Conservation (phyloP, 2,888 invertebrate species). For the Aricia artaxerxes region DNA sequence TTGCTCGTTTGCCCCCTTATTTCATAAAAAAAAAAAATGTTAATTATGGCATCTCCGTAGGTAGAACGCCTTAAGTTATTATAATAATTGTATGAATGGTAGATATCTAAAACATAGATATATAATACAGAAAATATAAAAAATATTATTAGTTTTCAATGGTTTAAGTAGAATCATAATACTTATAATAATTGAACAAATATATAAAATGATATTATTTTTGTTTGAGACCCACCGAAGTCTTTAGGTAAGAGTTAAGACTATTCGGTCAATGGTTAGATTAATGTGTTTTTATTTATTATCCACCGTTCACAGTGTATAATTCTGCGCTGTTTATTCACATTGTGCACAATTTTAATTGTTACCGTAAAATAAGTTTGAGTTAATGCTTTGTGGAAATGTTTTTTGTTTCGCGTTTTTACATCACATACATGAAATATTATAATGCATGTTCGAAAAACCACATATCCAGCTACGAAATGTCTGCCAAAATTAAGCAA, state of each 20-base stretch:
- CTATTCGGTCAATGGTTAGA: neutral
- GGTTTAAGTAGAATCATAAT: neutral
- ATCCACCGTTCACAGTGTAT: neutral
- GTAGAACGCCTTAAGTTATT: too few relatives aligned
- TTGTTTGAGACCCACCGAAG: conserved; percentile 24
- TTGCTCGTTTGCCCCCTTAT: too few relatives aligned
- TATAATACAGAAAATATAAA: too few relatives aligned
- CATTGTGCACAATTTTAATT: neutral
- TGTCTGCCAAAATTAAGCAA: neutral
- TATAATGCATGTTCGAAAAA: neutral
- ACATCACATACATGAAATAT: neutral
- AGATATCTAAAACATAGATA: too few relatives aligned
- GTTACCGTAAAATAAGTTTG: neutral
- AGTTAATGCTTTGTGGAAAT: neutral
- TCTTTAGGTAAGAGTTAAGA: conserved; percentile 23
- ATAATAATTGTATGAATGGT: too few relatives aligned
- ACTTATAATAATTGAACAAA: neutral
- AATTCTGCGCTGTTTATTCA: neutral
- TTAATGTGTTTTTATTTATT: neutral
- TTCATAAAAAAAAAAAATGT: too few relatives aligned
- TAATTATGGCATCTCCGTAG: too few relatives aligned
- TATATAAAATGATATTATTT: neutral
- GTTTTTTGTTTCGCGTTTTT: neutral
- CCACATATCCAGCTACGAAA: neutral
- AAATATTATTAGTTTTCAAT: too few relatives aligned